phyloP scores from a whole-genome alignment of 2,888 invertebrate species.

The Hartigia nigra region DNA sequence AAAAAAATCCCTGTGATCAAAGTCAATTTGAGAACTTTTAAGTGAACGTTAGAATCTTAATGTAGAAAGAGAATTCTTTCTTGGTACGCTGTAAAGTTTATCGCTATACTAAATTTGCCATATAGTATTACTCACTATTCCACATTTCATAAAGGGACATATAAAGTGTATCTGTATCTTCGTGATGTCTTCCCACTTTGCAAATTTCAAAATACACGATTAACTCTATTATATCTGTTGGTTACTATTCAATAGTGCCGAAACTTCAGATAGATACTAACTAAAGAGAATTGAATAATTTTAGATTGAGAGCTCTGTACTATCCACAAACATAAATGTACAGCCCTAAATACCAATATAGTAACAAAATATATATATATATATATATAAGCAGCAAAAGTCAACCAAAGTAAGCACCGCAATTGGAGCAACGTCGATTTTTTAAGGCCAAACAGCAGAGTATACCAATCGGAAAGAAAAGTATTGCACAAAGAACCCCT shows the following conservation, averaged over 20 bases:
- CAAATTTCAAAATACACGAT: neutral
- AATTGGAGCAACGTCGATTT: conserved; percentile 87
- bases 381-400: neutral
- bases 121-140: neutral
- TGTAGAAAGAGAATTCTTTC: neutral
- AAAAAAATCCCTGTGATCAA: neutral
- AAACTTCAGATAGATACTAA: neutral
- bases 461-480: conserved; percentile 89
- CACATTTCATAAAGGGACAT: neutral
- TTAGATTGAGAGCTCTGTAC: neutral
- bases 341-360: neutral
- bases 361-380: neutral
- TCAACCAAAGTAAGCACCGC: conserved; percentile 84
- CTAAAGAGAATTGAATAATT: neutral
- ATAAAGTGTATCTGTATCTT: neutral
- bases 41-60: neutral
- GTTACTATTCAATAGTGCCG: neutral
- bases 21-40: neutral
- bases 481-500: conserved; percentile 85
- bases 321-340: neutral
- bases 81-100: neutral
- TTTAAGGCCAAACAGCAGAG: conserved; percentile 87
- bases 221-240: neutral
- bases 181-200: neutral
- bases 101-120: neutral